Base-by-base conservation (phyloP, 2,888 invertebrate species). In the Limnephilus rhombicus region DNA sequence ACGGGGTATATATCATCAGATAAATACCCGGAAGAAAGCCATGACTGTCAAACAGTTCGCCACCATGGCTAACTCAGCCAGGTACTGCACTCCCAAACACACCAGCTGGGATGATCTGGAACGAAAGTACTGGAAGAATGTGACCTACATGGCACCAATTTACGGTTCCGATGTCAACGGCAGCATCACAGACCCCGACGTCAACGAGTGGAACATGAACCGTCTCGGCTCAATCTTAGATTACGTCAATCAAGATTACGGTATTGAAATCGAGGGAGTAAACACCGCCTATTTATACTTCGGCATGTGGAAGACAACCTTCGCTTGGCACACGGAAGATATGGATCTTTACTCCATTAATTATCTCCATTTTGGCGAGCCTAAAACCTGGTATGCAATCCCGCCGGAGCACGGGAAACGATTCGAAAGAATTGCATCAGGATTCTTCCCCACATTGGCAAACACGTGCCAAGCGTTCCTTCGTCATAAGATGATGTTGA, bases 221-320 rank as follows among this genome's bases (percentile, higher is more conserved):
- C 97, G 97, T 91, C 96, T 99, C 24, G 99, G 99, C 1, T 99
- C 99, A 0, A 99, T 99, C 93, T 96, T 99, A 41, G 99, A 99
- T 95, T 98, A 97, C 94, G 99, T 99, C 0, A 98, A 98, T 95
- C 97, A 98, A 94, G 99, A 99, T 95, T 99, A 99, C 95, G 99
- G 99, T 3, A 99, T 99, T 93, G 98, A 98, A 94, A 99, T 99
- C 92, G 98, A 98, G 94, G 99, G 99, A 24, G 99, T 99, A 0
- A 99, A 99, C 95, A 99, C 99, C 0, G 99, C 99, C 0, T 99
- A 99, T 95, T 96, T 99, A 49, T 99, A 99, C 95, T 99, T 99
- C 95, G 99, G 99, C 80, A 99, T 99, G 99, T 99, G 99, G 99
- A 99, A 99, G 95, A 99, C 99, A 0, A 99, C 99, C 0, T 99